Evolutionary conservation across 2,888 invertebrate genomes (phyloP), one percentile per base, ranked within the genome.

Genomic region (Tinea trinotella): DNA sequence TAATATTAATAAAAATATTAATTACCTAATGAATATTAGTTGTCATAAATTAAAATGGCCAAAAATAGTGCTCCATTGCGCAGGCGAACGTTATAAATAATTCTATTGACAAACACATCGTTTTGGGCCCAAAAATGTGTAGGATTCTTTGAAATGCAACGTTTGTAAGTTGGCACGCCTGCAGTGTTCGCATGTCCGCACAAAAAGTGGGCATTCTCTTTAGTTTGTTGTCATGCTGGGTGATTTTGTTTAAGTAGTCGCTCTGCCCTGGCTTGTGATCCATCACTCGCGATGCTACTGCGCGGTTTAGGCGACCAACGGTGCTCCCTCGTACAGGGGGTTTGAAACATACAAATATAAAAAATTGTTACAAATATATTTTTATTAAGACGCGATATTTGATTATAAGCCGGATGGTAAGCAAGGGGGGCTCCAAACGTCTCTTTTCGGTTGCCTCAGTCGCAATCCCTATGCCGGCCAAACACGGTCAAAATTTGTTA

Each of bases 291-390:
- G 70, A 70, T 63, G 79, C 81, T 81, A 80, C 81, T 74, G 81
- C 74, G 74, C 70, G 81, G 81, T 76, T 69, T 17, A 40, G 12
- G n/a, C n/a, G n/a, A n/a, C n/a, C n/a, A n/a, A n/a, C n/a, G n/a
- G n/a, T n/a, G n/a, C n/a, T n/a, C n/a, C n/a, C n/a, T n/a, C n/a
- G n/a, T 7, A 30, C 30, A 30, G 30, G 30, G 7, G 6, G 40
- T 9, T 40, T 22, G 4, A 22, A 22, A 7, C 7, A 22, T 22
- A 22, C 7, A 5, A 5, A 5, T 22, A 22, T 7, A 5, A 22
- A 9, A 30, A 30, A 9, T 30, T 17, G 40, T 9, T 40, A 5
- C 22, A 22, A 22, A 7, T 22, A 22, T 22, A 22, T 22, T 22
- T 22, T 22, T 22, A 22, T 7, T 22, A 22, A n/a, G n/a, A n/a